Evolutionary conservation across 2,888 invertebrate genomes (phyloP).

Genomic region (Vannuccia rotundouncinata): DNA sequence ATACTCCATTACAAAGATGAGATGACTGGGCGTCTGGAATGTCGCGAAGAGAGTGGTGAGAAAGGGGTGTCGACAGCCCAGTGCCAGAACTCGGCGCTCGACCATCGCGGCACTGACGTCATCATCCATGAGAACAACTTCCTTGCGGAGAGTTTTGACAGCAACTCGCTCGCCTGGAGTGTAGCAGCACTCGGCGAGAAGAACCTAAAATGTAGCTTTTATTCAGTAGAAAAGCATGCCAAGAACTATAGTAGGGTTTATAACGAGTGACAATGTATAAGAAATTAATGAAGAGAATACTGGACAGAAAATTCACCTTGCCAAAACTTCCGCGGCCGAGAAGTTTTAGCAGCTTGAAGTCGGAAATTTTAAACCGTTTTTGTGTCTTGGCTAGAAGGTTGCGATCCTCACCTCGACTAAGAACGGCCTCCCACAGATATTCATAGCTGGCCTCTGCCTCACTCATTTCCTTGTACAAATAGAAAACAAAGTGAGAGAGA

Average conservation of each 20-base stretch:
- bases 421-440: conserved; percentile 46
- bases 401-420: conserved; percentile 15
- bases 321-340: conserved; percentile 98
- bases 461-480: conserved; percentile 45
- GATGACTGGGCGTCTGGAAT: conserved; percentile 95
- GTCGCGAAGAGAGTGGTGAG: conserved; percentile 94
- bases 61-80: conserved; percentile 92
- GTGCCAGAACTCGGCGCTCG: conserved; percentile 86
- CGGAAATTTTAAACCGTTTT: conserved; percentile 1
- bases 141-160: conserved; percentile 94
- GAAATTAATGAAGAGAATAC: no score
- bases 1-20: conserved; percentile 99
- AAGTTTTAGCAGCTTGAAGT: conserved; percentile 67
- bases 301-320: conserved; percentile 67
- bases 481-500: not conserved
- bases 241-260: no score
- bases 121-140: conserved; percentile 94
- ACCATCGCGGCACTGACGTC: conserved; percentile 97
- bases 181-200: conserved; percentile 84
- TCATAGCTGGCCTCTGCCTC: conserved; percentile 43
- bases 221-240: not conserved
- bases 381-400: not conserved
- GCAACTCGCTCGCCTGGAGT: conserved; percentile 83
- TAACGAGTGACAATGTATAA: no score
- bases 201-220: no score